These are phyloP conservation scores for Agriotes lineatus DNA, from an alignment of 2,888 invertebrate species.

Conservation along the genomic window DNA sequence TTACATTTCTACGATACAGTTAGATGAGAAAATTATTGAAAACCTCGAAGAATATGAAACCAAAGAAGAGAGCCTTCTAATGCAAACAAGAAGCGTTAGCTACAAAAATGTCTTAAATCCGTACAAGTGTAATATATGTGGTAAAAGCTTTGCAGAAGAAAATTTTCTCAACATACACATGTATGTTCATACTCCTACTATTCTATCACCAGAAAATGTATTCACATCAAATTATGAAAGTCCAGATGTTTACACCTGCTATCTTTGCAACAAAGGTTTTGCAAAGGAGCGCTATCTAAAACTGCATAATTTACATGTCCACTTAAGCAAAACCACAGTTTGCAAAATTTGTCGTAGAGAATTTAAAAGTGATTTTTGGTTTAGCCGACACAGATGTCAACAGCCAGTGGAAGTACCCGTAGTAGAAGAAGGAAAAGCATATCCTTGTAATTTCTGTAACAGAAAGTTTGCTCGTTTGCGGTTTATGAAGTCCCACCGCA, in stretches of 20 bases:
- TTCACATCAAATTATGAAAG: background rate
- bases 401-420: slow-evolving; percentile 1
- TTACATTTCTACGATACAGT: background rate
- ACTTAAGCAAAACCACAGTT: slow-evolving; percentile 24
- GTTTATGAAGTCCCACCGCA: slow-evolving; percentile 35
- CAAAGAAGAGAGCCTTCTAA: background rate
- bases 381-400: slow-evolving; percentile 27
- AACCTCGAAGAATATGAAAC: background rate
- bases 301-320: slow-evolving; percentile 37
- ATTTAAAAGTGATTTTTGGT: slow-evolving; percentile 41
- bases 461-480: slow-evolving; percentile 25
- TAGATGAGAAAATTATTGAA: background rate
- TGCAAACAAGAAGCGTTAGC: background rate
- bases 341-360: slow-evolving; percentile 32
- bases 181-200: slow-evolving; percentile 31
- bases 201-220: background rate
- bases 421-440: slow-evolving; percentile 12
- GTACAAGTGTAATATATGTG: slow-evolving; percentile 32
- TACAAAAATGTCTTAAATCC: background rate
- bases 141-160: slow-evolving; percentile 17
- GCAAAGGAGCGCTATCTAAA: slow-evolving; percentile 35
- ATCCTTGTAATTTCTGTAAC: slow-evolving; percentile 28
- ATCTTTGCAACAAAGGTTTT: slow-evolving; percentile 37
- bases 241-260: slow-evolving; percentile 29
- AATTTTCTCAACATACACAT: slow-evolving; percentile 26